Base-by-base conservation (phyloP, 2,113 vertebrate species). In the Bambusicola thoracicus region DNA sequence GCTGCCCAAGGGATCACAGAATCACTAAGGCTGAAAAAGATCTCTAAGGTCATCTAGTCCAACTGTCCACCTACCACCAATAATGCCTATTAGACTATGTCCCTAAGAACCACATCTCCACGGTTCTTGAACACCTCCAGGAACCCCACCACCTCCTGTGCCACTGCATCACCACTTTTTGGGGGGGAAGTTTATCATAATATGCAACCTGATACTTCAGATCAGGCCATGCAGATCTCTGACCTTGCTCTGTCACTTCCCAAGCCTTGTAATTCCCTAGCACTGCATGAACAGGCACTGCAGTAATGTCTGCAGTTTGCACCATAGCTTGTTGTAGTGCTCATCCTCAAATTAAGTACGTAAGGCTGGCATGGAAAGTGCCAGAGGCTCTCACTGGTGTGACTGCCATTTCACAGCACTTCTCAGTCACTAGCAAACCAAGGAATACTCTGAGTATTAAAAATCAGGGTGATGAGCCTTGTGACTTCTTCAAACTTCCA, bases 311-410 rank as follows among this genome's bases (percentile, higher is more conserved):
- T 83, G 51, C 17, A 29, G 1, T 36, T 68, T 72, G 43, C n/a
- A n/a, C 44, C 27, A 0, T 30, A 20, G 49, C 27, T 70, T 41
- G 27, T 19, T 25, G 6, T 2, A 2, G 27, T 32, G 56, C 21
- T 58, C 4, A 0, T 36, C 24, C 1, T 2, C 17, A 81, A 7
- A 46, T 3, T 16, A 4, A 34, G 21, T 7, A 53, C 34, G n/a
- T 48, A 62, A 76, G 48, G 82, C 34, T 85, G 88, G 13, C 0
- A 1, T 32, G 76, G 38, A 36, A 67, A 53, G 11, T 5, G 8
- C 30, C 55, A 38, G 19, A 25, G 61, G 22, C 46, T 81, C 36
- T 74, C 20, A 10, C 24, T 93, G 30, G 38, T 41, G 58, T 12
- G 3, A 29, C 11, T 59, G 38, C 44, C 44, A 20, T 53, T 58